A percentile compares a stretch with the other conserved stretches of the same genome.
Evolutionary conservation across 2,113 vertebrate genomes (phyloP).

Genomic region (Anolis sagrei): DNA sequence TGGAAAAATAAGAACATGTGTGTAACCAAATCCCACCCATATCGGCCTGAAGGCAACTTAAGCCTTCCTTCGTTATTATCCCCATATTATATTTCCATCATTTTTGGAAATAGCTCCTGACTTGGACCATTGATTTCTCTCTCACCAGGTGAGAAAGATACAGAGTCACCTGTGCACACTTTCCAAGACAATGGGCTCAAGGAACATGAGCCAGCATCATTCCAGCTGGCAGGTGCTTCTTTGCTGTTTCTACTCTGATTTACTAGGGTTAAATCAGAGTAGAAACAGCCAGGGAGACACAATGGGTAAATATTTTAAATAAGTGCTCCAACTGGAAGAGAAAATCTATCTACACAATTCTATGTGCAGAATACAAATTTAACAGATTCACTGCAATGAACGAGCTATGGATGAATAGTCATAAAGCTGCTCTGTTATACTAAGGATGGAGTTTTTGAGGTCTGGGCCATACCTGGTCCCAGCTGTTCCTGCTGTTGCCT

Average conservation of each 20-base stretch:
- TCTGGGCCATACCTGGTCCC: background rate
- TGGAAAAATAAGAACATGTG: background rate
- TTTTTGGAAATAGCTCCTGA: background rate
- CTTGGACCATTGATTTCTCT: background rate
- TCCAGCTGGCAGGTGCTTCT: background rate
- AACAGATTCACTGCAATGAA: background rate
- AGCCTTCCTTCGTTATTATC: background rate
- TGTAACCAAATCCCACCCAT: background rate
- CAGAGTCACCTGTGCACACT: background rate
- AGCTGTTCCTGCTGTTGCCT: background rate
- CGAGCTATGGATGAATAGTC: background rate
- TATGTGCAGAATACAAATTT: background rate
- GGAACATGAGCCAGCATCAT: background rate
- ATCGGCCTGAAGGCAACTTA: no score
- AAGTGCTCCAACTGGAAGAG: background rate
- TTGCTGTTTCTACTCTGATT: background rate
- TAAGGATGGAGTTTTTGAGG: background rate
- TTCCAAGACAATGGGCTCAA: background rate
- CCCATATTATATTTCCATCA: background rate
- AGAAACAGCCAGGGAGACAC: no score
- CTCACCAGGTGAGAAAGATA: background rate
- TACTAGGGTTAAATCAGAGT: no score
- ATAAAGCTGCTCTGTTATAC: background rate
- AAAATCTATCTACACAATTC: background rate
- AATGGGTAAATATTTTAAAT: background rate